A percentile compares a stretch with the other conserved stretches of the same genome.
phyloP scores from a whole-genome alignment of 2,797 vertebrate genomes.

The Okamejei kenojei region DNA sequence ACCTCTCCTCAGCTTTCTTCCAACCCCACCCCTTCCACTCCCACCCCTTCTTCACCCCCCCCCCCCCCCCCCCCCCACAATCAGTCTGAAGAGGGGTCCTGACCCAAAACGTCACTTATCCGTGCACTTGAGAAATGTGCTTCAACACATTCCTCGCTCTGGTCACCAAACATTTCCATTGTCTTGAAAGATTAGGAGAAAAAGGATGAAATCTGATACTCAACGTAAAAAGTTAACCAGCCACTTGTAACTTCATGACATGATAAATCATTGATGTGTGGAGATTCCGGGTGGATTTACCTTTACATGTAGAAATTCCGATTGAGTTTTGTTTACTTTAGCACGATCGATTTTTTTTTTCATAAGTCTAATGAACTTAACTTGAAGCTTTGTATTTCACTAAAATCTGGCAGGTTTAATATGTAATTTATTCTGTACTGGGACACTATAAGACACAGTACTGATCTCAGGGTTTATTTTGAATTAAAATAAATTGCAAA shows the following conservation, averaged over 20 bases:
- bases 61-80: too few species aligned
- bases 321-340: neutral
- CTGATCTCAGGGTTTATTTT: neutral
- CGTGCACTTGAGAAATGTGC: too few species aligned
- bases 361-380: neutral
- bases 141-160: too few species aligned
- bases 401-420: conserved; percentile 1
- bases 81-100: too few species aligned
- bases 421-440: neutral
- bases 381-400: conserved; percentile 4
- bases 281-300: neutral
- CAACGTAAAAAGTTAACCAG: neutral
- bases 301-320: neutral
- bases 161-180: neutral
- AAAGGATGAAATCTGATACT: neutral
- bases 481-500: neutral
- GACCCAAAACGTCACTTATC: too few species aligned
- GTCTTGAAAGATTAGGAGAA: neutral
- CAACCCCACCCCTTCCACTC: too few species aligned
- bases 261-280: neutral
- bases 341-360: neutral
- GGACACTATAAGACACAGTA: neutral
- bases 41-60: too few species aligned
- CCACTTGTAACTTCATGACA: neutral
- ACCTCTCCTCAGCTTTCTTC: too few species aligned